Evolutionary conservation across 2,888 invertebrate genomes (phyloP), one percentile per base, ranked within the genome.

Genomic region (Patella depressa): DNA sequence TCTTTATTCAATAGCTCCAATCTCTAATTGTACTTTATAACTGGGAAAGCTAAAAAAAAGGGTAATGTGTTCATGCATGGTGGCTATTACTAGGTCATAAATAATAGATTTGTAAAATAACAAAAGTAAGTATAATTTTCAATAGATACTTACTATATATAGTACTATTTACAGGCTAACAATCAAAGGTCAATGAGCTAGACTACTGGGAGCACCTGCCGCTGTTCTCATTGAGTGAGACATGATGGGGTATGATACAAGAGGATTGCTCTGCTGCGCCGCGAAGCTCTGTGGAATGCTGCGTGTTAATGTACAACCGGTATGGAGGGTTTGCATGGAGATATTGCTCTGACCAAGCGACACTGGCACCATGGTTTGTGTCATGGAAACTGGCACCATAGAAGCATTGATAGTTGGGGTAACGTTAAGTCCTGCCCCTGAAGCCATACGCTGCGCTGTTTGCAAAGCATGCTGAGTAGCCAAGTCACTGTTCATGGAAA

Each of bases 221-320:
- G 84, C 79, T 72, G 86, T 84, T 79, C 89, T 84, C 87, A 88
- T 85, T 79, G 85, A 86, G 78, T 89, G 89, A n/a, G 89, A 88
- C 78, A 89, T 86, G 59, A 89, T 88, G 34, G 89, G 89, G 80
- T 89, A 89, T 54, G 89, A 89, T 57, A 89, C 87, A 24, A 89
- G 82, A 9, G 88, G 84, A 14, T 86, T 84, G 70, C 80, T 82
- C 15, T 83, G 82, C 19, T 65, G 80, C 7, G 85, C 83, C 70
- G 83, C 83, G 69, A 86, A 78, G 76, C 85, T 87, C 79, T 85
- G 83, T 65, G 85, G 86, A 54, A 84, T 79, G 77, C 81, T 85
- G 79, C 84, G 84, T 57, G 82, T 79, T 55, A 84, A 75, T 71
- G 81, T 85, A 76, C 80, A 80, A 4, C 74, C 72, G 24, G 76